phyloP scores from a whole-genome alignment of 2,797 vertebrate genomes.

The Rhabdophis nuchalis region DNA sequence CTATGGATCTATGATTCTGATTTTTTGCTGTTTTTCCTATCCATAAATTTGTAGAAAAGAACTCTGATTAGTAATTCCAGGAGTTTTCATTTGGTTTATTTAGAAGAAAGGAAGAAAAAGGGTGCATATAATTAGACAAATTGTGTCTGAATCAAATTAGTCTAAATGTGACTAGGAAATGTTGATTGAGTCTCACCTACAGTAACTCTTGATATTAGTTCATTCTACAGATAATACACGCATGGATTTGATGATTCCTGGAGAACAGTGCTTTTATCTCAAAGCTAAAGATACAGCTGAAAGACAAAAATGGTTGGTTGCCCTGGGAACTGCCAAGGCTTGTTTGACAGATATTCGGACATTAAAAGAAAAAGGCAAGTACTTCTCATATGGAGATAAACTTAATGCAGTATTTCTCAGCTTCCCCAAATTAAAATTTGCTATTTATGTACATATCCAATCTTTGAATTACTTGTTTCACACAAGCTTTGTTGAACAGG shows the following conservation, averaged over 20 bases:
- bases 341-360: constrained; percentile 95
- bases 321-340: constrained; percentile 94
- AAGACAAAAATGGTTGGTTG: constrained; percentile 96
- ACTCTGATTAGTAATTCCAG: neutral
- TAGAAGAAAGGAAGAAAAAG: neutral
- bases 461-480: neutral
- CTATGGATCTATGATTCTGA: neutral
- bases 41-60: neutral
- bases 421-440: neutral
- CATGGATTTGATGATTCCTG: constrained; percentile 94
- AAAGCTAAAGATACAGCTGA: constrained; percentile 93
- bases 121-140: neutral
- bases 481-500: neutral
- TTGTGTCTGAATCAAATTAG: neutral
- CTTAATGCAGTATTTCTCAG: neutral
- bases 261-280: constrained; percentile 98
- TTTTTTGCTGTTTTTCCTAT: neutral
- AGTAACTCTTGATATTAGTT: constrained; percentile 74
- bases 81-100: neutral
- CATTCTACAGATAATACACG: constrained; percentile 90
- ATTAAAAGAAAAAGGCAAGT: constrained; percentile 92
- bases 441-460: neutral
- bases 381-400: neutral
- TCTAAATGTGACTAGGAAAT: neutral
- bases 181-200: constrained; percentile 3